Evolutionary conservation across 2,797 vertebrate genomes (phyloP).

Genomic region (Anomalospiza imberbis): DNA sequence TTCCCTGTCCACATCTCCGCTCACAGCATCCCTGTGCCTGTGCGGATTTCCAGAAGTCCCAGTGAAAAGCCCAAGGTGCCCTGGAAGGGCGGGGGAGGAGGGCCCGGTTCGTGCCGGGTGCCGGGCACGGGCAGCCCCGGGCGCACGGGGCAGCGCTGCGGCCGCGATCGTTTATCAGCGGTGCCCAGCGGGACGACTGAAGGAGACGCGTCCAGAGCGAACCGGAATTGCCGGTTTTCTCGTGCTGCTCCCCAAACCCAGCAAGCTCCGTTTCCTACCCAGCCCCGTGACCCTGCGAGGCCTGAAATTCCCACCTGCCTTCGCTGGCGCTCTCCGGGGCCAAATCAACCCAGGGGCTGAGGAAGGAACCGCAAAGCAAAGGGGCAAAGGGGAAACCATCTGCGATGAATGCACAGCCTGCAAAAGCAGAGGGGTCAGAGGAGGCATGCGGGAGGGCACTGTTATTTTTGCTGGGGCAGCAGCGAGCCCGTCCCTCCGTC

Average conservation of each 20-base stretch:
- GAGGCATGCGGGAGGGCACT: accelerated
- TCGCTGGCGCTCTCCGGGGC: accelerated
- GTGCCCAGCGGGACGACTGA: not conserved
- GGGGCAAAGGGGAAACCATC: not conserved
- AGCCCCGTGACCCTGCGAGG: not conserved
- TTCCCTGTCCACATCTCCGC: accelerated
- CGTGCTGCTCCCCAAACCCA: not conserved
- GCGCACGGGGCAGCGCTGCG: not conserved
- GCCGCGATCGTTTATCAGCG: not conserved
- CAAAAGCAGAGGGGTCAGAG: not conserved
- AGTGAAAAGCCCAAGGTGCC: accelerated
- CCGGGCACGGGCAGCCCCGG: not conserved
- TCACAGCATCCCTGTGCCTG: not conserved
- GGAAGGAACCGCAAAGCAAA: not conserved
- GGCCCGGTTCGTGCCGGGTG: accelerated
- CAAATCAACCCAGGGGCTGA: not conserved
- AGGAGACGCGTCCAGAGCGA: constrained; percentile 33
- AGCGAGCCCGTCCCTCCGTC: not conserved
- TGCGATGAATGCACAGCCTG: not conserved
- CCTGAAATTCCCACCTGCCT: not conserved
- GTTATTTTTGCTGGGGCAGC: not conserved
- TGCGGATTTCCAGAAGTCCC: accelerated
- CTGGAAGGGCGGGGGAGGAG: accelerated
- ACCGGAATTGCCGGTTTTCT: constrained; percentile 52
- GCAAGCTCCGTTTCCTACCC: not conserved